These are phyloP conservation scores for Lycophotia porphyrea DNA, from an alignment of 2,888 invertebrate species.

Conservation along the genomic window DNA sequence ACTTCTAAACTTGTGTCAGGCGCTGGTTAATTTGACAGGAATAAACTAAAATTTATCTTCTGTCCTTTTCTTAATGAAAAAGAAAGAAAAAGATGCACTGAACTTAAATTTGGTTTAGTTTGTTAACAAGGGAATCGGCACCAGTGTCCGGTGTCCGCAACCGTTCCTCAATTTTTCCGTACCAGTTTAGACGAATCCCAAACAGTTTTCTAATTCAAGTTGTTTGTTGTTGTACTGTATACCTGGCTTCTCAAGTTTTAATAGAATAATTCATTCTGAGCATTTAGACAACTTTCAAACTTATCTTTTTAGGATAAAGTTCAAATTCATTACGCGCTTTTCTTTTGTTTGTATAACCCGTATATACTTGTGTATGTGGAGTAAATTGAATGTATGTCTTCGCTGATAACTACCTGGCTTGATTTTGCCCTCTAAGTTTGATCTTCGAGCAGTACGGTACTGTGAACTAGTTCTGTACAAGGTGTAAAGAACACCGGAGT, in stretches of 20 bases:
- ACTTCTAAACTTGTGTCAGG: no score
- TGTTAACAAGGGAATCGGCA: no score
- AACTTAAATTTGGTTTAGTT: no score
- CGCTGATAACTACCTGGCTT: background rate
- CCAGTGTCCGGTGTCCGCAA: no score
- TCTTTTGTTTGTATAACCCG: slow-evolving; percentile 5
- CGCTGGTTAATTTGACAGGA: no score
- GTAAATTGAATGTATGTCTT: background rate
- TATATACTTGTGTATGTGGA: slow-evolving; percentile 14
- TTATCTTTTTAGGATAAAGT: background rate
- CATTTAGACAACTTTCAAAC: slow-evolving; percentile 6
- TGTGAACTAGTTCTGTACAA: background rate
- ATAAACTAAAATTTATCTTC: no score
- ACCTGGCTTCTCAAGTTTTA: background rate
- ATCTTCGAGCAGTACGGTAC: background rate
- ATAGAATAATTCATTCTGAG: background rate
- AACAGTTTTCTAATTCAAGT: background rate
- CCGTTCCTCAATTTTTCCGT: background rate
- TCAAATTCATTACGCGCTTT: slow-evolving; percentile 6
- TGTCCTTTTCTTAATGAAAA: no score
- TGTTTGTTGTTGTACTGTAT: background rate
- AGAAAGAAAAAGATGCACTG: no score
- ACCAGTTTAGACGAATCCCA: background rate
- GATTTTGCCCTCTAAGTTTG: background rate
- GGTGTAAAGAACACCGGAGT: no score